phyloP scores from a whole-genome alignment of 2,888 invertebrate genomes.

The Drosophila longiperda region DNA sequence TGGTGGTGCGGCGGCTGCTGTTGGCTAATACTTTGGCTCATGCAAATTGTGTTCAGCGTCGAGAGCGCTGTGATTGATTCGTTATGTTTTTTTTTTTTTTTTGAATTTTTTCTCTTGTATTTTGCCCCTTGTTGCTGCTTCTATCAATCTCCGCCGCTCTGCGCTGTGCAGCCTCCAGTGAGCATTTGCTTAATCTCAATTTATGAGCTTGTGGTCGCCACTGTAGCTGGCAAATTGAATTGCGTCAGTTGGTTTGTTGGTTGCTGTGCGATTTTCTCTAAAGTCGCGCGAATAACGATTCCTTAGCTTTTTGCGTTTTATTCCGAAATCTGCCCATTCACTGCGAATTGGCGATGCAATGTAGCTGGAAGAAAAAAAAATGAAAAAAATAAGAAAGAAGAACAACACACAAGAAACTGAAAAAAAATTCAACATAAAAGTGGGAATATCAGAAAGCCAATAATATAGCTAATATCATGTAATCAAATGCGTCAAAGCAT shows the following conservation, averaged over 20 bases:
- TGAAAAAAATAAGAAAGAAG: slow-evolving; percentile 11
- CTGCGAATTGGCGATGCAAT: slow-evolving; percentile 63
- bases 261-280: slow-evolving; percentile 25
- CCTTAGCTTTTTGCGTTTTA: slow-evolving; percentile 62
- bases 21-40: slow-evolving; percentile 79
- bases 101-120: slow-evolving; percentile 2
- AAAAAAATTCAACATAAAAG: slow-evolving; percentile 10
- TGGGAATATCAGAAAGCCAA: slow-evolving; percentile 48
- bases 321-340: slow-evolving; percentile 76
- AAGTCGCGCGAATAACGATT: slow-evolving; percentile 43
- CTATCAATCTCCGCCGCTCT: slow-evolving; percentile 2
- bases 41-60: slow-evolving; percentile 76
- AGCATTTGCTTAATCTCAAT: slow-evolving; percentile 73
- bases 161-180: slow-evolving; percentile 29
- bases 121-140: slow-evolving; percentile 1
- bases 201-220: slow-evolving; percentile 72
- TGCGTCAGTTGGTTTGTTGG: slow-evolving; percentile 70
- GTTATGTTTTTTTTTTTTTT: slow-evolving; percentile 48
- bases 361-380: slow-evolving; percentile 44
- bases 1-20: slow-evolving; percentile 39
- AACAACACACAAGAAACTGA: slow-evolving; percentile 15
- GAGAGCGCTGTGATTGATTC: slow-evolving; percentile 73
- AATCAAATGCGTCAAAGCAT: slow-evolving; percentile 56
- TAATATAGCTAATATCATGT: slow-evolving; percentile 48
- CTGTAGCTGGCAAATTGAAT: slow-evolving; percentile 74